A percentile compares a stretch with the other conserved stretches of the same genome.
Evolutionary conservation across 2,888 invertebrate species (phyloP).

Genomic region (Papilio elwesi): DNA sequence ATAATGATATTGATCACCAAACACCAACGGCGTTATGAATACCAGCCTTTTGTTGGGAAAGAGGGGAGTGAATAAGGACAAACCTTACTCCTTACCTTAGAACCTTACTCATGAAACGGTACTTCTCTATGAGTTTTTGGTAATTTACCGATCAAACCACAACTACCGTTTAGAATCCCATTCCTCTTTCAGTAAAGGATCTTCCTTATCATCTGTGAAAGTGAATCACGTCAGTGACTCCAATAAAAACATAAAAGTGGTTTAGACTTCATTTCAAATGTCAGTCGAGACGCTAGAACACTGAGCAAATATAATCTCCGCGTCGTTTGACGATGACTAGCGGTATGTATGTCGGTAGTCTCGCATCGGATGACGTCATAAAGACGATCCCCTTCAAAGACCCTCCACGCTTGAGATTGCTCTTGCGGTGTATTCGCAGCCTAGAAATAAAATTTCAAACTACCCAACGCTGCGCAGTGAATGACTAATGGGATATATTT

Average conservation of each 20-base stretch:
- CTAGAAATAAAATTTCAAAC: constrained; percentile 36
- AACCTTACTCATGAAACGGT: too few relatives aligned
- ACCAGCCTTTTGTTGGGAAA: too few relatives aligned
- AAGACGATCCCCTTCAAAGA: constrained; percentile 26
- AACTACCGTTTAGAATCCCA: too few relatives aligned
- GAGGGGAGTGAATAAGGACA: too few relatives aligned
- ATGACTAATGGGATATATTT: constrained; percentile 10
- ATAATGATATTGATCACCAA: too few relatives aligned
- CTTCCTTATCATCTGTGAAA: too few relatives aligned
- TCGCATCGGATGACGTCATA: constrained; percentile 36
- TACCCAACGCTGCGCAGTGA: constrained; percentile 17
- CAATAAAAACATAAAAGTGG: not conserved
- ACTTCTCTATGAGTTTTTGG: too few relatives aligned
- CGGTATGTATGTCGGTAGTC: not conserved
- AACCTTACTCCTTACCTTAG: too few relatives aligned
- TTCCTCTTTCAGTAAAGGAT: too few relatives aligned
- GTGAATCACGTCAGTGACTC: too few relatives aligned
- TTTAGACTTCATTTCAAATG: not conserved
- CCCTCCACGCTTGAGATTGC: constrained; percentile 28
- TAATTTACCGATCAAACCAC: too few relatives aligned
- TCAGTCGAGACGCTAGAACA: not conserved
- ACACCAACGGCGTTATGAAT: too few relatives aligned
- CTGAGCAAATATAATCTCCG: constrained; percentile 19
- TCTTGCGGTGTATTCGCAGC: constrained; percentile 3
- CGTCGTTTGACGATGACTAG: constrained; percentile 21